Conservation (phyloP, 2,797 vertebrate genomes). For the Peromyscus nudipes region DNA sequence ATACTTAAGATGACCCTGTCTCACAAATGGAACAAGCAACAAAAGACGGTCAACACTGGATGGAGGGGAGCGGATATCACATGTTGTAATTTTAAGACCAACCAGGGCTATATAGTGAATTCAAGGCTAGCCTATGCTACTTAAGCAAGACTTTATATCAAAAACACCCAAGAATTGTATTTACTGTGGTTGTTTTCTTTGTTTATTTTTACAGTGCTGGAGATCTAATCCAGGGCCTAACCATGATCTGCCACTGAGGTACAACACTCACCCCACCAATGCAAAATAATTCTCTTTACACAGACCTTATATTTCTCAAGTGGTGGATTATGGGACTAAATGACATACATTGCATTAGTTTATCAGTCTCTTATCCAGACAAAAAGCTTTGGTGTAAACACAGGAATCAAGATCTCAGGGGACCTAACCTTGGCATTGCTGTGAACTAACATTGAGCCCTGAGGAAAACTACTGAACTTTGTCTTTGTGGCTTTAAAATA, state of each 20-base stretch:
- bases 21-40: neutral
- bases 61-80: too few relatives aligned
- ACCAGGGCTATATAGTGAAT: neutral
- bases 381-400: conserved; percentile 35
- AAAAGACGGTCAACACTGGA: neutral
- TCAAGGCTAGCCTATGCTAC: neutral
- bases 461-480: conserved; percentile 34
- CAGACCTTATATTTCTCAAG: neutral
- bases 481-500: conserved; percentile 51
- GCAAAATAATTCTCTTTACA: neutral
- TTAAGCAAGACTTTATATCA: neutral
- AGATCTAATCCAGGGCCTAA: neutral
- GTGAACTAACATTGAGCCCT: conserved; percentile 14
- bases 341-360: conserved; percentile 38
- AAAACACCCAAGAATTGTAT: neutral
- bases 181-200: neutral
- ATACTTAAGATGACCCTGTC: neutral
- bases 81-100: neutral
- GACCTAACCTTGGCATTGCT: neutral
- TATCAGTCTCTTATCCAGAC: conserved; percentile 30
- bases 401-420: conserved; percentile 15
- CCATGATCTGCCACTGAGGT: neutral
- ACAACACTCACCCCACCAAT: neutral
- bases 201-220: neutral
- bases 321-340: neutral